These are phyloP conservation scores for Eurytoma californica DNA, from an alignment of 2,888 invertebrate species.

Conservation along the genomic window DNA sequence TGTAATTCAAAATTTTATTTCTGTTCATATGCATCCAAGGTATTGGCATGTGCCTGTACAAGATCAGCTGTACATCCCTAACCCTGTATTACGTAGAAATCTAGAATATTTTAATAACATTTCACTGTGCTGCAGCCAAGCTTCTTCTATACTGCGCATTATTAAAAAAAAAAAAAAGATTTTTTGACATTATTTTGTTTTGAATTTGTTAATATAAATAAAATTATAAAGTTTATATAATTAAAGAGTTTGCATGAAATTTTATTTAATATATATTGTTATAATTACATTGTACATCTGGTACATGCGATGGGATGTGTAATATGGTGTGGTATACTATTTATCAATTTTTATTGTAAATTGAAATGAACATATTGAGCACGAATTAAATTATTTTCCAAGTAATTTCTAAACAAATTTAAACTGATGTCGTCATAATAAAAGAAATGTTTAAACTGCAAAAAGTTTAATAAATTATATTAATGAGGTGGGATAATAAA, in stretches of 20 bases:
- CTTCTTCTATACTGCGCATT: conserved; percentile 48
- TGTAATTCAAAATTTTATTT: background rate
- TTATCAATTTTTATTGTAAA: too few species aligned
- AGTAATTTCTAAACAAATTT: background rate
- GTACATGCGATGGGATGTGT: too few species aligned
- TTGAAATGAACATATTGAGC: too few species aligned
- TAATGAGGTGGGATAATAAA: too few species aligned
- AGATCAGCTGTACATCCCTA: background rate
- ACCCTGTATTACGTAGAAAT: conserved; percentile 34
- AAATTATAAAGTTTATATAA: conserved; percentile 16
- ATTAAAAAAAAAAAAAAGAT: conserved; percentile 24
- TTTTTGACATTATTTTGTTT: conserved; percentile 11
- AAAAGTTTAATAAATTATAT: background rate
- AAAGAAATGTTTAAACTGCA: background rate
- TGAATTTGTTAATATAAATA: background rate
- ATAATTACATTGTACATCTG: background rate
- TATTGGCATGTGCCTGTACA: conserved; percentile 21
- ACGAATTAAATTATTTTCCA: too few species aligned
- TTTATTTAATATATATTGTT: conserved; percentile 6
- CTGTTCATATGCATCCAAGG: background rate
- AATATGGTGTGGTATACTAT: too few species aligned
- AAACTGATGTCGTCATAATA: background rate
- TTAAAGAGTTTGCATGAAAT: conserved; percentile 38
- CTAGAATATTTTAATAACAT: background rate
- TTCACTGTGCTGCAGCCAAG: conserved; percentile 28